Evolutionary conservation across 2,888 invertebrate genomes (phyloP).

Genomic region (Tetrapedia diversipes): DNA sequence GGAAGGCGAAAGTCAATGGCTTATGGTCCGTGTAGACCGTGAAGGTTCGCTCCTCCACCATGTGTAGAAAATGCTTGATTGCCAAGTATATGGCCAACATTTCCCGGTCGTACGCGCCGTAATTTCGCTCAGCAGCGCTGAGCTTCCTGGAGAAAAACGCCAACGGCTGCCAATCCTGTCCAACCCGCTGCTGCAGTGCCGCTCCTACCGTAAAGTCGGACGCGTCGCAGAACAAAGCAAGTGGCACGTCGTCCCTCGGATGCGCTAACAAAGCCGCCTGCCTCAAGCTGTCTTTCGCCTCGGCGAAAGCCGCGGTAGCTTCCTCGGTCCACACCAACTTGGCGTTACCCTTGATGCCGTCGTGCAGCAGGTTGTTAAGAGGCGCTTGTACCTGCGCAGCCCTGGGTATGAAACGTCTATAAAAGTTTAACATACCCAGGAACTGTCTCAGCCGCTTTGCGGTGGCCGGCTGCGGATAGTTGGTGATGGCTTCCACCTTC

Average conservation of each 20-base stretch:
- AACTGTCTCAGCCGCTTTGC: slow-evolving; percentile 8
- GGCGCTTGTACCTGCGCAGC: slow-evolving; percentile 7
- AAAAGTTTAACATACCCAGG: slow-evolving; percentile 9
- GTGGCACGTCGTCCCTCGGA: not conserved
- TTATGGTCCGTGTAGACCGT: not conserved
- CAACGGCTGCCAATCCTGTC: slow-evolving; percentile 39
- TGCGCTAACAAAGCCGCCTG: slow-evolving; percentile 1
- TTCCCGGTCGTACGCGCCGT: slow-evolving; percentile 18
- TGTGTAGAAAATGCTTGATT: too few species aligned
- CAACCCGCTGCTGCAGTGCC: slow-evolving; percentile 32
- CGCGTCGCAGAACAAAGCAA: not conserved
- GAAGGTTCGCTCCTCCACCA: too few species aligned
- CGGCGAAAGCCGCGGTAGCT: not conserved
- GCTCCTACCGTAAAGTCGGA: slow-evolving; percentile 39
- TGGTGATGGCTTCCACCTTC: too few species aligned
- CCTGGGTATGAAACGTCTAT: slow-evolving; percentile 1
- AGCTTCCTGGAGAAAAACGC: not conserved
- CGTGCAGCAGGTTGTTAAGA: not conserved
- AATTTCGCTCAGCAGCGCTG: not conserved
- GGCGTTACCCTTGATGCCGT: not conserved
- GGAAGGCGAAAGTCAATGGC: slow-evolving; percentile 21
- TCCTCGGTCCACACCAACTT: not conserved
- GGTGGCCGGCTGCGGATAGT: not conserved
- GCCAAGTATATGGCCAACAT: slow-evolving; percentile 21
- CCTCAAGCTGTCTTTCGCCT: not conserved